Evolutionary conservation across 2,888 invertebrate species (phyloP), one percentile per base, ranked within the genome.

Genomic region (Aplocera efformata): DNA sequence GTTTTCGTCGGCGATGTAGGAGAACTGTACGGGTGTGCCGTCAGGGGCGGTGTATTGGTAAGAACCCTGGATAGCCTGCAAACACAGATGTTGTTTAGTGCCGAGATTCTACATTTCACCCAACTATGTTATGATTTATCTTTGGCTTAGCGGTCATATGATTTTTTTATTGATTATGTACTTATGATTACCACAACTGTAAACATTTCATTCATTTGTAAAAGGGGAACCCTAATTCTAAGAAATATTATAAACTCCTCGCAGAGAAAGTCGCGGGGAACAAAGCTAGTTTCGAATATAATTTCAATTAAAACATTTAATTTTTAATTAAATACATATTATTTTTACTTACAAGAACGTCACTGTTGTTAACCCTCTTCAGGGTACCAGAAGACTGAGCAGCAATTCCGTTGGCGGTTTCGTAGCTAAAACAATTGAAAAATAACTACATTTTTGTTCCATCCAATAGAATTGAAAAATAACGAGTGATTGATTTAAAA

Each of bases 1-100:
- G 50, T 91, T 90, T 68, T 92, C 92, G 59, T 93, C 91, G 52
- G 93, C 92, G 32, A 86, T 62, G 73, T 92, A 93, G 23, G 79
- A 77, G 28, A 92, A 46, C 2, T 75, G 62, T 47, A 91, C 86
- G 13, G 84, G 83, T 7, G 81, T 79, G 11, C 93, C 93, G 43
- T 92, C 91, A 1, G 90, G 89, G 7, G 89, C 80, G 1, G 70
- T 75, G 71, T 89, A 90, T 25, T 75, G 71, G 79, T 79, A 91
- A 4, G 68, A 63, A 7, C 91, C 91, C 55, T 80, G 76, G 17
- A 84, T 73, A 23, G 74, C 80, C 63, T 75, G 61, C 3, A 29
- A 57, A 60, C 1, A 45, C 32, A 45, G 28, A 0, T 40, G 32
- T 9, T n/a, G 17, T 3, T 20, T 30, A 13, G 25, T 11, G 5